These are phyloP conservation scores for Mercenaria mercenaria DNA, from an alignment of 1,140 invertebrate species.

Conservation along the genomic window DNA sequence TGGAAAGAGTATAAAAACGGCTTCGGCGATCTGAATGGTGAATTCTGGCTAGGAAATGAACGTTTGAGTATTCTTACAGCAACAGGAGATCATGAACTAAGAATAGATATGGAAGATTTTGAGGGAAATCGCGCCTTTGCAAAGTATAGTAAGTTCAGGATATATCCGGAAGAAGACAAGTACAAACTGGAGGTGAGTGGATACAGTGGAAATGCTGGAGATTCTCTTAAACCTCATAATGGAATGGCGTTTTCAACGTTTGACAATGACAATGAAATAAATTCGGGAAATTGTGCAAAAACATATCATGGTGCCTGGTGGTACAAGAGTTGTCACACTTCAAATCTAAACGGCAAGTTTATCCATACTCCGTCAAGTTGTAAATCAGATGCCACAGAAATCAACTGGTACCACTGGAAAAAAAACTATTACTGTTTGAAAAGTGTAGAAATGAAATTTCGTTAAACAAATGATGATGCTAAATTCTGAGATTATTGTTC, in stretches of 20 bases:
- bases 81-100: slow-evolving; percentile 24
- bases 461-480: no score
- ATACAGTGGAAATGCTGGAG: slow-evolving; percentile 52
- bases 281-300: background rate
- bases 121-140: slow-evolving; percentile 16
- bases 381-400: background rate
- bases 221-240: background rate
- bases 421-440: background rate
- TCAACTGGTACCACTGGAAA: background rate
- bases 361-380: background rate
- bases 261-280: slow-evolving; percentile 27
- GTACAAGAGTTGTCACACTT: background rate
- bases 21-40: slow-evolving; percentile 93
- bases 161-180: background rate
- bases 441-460: background rate
- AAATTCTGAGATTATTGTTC: no score
- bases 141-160: slow-evolving; percentile 49
- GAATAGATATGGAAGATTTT: slow-evolving; percentile 65
- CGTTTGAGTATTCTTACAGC: slow-evolving; percentile 35
- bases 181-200: slow-evolving; percentile 35
- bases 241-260: background rate
- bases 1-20: slow-evolving; percentile 98
- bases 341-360: slow-evolving; percentile 46
- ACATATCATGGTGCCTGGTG: slow-evolving; percentile 46
- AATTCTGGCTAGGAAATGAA: slow-evolving; percentile 83